Base-by-base conservation (phyloP, 30 jellyfish, hydroid and myxozoan species). In the Haliclystus octoradiatus region DNA sequence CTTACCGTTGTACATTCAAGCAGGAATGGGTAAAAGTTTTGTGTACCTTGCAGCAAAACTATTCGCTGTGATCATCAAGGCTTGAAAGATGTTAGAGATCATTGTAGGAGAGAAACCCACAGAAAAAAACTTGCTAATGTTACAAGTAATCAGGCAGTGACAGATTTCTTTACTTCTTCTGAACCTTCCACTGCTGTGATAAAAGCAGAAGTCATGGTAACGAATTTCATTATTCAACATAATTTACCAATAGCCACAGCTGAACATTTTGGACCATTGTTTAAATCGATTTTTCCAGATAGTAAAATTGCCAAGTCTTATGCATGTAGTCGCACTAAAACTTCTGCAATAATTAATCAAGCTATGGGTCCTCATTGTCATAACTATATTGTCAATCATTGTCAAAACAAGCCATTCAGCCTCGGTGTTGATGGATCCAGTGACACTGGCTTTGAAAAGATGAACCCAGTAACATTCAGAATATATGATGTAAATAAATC, bases 361-460 rank as follows among this genome's bases (percentile, higher is more conserved):
- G n/a, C 83, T 12, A 25, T 81, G 69, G 85, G 60, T n/a, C 94
- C 92, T 14, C 31, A 33, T 52, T 73, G 93, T 64, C 67, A 62
- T 2, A 9, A 26, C 2, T 29, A 35, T 68, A 33, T 66, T 46
- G 93, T 65, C 7, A 30, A 62, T 30, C 72, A 63, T 60, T 70
- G 88, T 24, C 23, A 78, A 57, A n/a, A 71, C 28, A 62, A 78
- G 35, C 92, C 88, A 3, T 78, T 12, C 31, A 26, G 79, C 7
- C 19, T 80, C 47, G 93, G 92, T 32, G 73, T 84, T 7, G 92
- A 80, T 80, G 93, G 85, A 9, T 80, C 93, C 27, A 73, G 65
- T 80, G 93, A 80, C 82, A 71, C 93, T n/a, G 93, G 93, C 12
- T 9, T 80, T 3, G 75, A 57, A 12, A 63, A 80, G 67, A 80